Evolutionary conservation across 2,113 vertebrate species (phyloP), one percentile per base, ranked within the genome.

Genomic region (Microcebus griseorufus): DNA sequence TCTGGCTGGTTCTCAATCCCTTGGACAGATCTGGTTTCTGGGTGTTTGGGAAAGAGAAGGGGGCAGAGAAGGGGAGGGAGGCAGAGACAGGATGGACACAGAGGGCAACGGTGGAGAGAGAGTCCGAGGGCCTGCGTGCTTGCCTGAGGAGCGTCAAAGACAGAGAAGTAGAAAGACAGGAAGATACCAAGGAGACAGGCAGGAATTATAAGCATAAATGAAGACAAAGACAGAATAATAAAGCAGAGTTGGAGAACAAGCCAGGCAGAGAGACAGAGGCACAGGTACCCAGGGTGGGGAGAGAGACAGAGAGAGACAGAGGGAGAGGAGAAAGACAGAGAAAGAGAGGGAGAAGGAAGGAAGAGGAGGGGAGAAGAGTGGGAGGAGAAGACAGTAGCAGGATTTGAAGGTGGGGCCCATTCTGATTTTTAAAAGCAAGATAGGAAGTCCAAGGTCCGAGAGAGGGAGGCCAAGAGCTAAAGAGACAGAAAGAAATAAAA

Each of bases 1-100:
- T 0, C 20, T 62, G 95, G 93, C 55, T 87, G 98, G 84, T 32
- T 90, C 79, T 42, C 42, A 37, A 10, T 45, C 69, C 32, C 17
- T 9, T 13, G 23, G 20, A 20, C 25, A 51, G 5, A 12, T 58
- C 62, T 73, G 42, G 51, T 70, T 37, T 79, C 75, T 37, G 9
- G n/a, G 2, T 42, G 22, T 93, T 62, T 85, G 70, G 82, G 65
- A 12, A 73, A 32, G 4, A 37, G 55, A 32, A 58, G 17, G 32
- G 34, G 34, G 45, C 27, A 69, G 9, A 70, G 48, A 37, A 1
- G 48, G 6, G 75, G 32, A 45, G 12, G 17, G 18, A 81, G 6
- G 45, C 13, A 34, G 12, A 45, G 11, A 22, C 13, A 4, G 51
- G 69, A 32, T 10, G 20, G n/a, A 39, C 0, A 2, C 0, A 16